A percentile compares a stretch with the other conserved stretches of the same genome.
These are phyloP conservation scores for Temnothorax ravouxi DNA, from an alignment of 2,888 invertebrate genomes.

Conservation along the genomic window DNA sequence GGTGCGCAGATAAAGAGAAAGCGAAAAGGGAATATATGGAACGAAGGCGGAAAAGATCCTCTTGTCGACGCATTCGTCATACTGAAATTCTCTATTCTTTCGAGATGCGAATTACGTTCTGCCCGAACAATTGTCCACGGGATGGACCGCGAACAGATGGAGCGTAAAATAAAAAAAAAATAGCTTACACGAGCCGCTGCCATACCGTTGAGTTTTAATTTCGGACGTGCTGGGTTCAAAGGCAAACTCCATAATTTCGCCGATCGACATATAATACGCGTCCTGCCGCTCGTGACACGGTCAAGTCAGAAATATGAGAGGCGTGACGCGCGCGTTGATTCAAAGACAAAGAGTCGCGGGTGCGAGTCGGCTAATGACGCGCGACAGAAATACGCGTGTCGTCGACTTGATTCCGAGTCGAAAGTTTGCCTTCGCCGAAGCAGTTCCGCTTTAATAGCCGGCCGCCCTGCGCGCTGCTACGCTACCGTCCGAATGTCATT, in stretches of 20 bases:
- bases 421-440: slow-evolving; percentile 35
- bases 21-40: slow-evolving; percentile 39
- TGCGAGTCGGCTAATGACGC: slow-evolving; percentile 47
- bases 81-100: slow-evolving; percentile 10
- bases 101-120: slow-evolving; percentile 23
- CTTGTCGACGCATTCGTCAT: slow-evolving; percentile 19
- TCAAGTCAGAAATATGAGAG: neutral
- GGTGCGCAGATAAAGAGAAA: slow-evolving; percentile 35
- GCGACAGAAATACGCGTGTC: slow-evolving; percentile 37
- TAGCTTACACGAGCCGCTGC: neutral
- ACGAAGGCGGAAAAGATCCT: slow-evolving; percentile 43
- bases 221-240: neutral
- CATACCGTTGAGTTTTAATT: slow-evolving; percentile 8
- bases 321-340: slow-evolving; percentile 1
- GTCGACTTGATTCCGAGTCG: slow-evolving; percentile 9
- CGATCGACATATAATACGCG: neutral
- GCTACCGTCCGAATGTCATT: slow-evolving; percentile 20
- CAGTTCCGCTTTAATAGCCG: slow-evolving; percentile 64
- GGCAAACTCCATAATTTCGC: neutral
- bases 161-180: neutral
- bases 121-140: neutral
- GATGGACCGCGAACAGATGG: neutral
- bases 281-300: neutral
- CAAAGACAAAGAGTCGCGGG: slow-evolving; percentile 21
- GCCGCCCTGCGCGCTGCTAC: neutral